These are phyloP conservation scores for Trichonephila clavata DNA, from an alignment of 1,140 invertebrate genomes.

Conservation along the genomic window DNA sequence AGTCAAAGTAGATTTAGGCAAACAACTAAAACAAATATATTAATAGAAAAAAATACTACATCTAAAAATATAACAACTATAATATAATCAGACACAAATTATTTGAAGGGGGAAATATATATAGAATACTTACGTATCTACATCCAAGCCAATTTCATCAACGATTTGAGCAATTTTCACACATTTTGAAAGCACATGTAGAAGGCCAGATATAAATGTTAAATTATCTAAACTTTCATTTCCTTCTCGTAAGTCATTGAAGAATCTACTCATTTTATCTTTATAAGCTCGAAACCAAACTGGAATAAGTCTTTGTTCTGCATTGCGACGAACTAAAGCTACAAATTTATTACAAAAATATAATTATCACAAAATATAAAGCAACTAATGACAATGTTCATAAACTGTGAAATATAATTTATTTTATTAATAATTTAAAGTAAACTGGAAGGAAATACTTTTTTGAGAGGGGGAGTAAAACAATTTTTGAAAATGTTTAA, in stretches of 20 bases:
- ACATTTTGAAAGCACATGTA: constrained; percentile 17
- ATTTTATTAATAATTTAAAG: too few relatives aligned
- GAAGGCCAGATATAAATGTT: constrained; percentile 16
- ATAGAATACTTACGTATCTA: constrained; percentile 39
- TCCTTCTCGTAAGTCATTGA: constrained; percentile 22
- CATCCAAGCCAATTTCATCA: constrained; percentile 61
- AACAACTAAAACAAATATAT: not conserved
- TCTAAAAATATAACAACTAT: too few relatives aligned
- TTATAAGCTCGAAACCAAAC: constrained; percentile 65
- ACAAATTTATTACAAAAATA: not conserved
- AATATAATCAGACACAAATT: too few relatives aligned
- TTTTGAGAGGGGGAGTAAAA: too few relatives aligned
- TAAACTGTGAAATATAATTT: too few relatives aligned
- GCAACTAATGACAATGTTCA: too few relatives aligned
- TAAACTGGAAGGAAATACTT: too few relatives aligned
- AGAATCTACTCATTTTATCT: constrained; percentile 46
- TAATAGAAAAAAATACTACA: not conserved
- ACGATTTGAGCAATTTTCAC: constrained; percentile 56
- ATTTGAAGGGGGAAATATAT: not conserved
- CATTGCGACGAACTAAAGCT: constrained; percentile 57
- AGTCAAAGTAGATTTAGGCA: constrained; percentile 53
- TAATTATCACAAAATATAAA: not conserved
- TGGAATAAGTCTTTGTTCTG: constrained; percentile 52
- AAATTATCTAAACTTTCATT: constrained; percentile 59
- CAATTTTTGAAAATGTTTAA: too few relatives aligned